Conservation (phyloP, 1,140 invertebrate genomes). For the Apis dorsata region DNA sequence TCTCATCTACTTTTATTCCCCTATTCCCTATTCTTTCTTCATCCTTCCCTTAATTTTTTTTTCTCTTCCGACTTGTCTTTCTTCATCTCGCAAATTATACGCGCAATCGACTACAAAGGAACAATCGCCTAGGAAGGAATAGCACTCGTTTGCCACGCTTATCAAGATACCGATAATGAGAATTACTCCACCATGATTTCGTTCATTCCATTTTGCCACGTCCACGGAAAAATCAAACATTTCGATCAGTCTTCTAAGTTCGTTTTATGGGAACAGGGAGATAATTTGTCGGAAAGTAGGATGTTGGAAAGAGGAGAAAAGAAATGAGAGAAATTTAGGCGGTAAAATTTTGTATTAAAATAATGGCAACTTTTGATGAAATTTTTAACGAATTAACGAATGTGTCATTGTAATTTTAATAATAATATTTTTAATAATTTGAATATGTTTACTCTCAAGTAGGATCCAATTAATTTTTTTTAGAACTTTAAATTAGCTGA, state of each 20-base stretch:
- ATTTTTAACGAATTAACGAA: too few species aligned
- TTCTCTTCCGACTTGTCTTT: constrained; percentile 15
- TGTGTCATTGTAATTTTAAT: too few species aligned
- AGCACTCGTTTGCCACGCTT: constrained; percentile 50
- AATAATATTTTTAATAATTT: too few species aligned
- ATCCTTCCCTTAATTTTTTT: neutral
- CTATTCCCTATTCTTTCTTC: constrained; percentile 13
- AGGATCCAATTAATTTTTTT: too few species aligned
- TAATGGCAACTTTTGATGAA: too few species aligned
- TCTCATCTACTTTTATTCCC: neutral
- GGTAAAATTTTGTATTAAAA: neutral
- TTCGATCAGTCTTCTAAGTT: constrained; percentile 29
- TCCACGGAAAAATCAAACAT: constrained; percentile 49
- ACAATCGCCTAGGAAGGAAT: constrained; percentile 51
- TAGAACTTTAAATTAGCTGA: too few species aligned
- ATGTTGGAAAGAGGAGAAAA: neutral
- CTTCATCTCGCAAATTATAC: constrained; percentile 60
- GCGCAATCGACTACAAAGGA: constrained; percentile 52
- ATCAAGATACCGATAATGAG: constrained; percentile 50
- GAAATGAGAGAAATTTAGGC: too few species aligned
- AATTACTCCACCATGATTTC: constrained; percentile 25
- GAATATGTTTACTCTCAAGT: too few species aligned
- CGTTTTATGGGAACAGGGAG: neutral
- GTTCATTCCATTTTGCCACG: constrained; percentile 15
- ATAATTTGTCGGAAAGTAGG: constrained; percentile 6